phyloP scores from a whole-genome alignment of 2,113 vertebrate species.

The Sapayoa aenigma region DNA sequence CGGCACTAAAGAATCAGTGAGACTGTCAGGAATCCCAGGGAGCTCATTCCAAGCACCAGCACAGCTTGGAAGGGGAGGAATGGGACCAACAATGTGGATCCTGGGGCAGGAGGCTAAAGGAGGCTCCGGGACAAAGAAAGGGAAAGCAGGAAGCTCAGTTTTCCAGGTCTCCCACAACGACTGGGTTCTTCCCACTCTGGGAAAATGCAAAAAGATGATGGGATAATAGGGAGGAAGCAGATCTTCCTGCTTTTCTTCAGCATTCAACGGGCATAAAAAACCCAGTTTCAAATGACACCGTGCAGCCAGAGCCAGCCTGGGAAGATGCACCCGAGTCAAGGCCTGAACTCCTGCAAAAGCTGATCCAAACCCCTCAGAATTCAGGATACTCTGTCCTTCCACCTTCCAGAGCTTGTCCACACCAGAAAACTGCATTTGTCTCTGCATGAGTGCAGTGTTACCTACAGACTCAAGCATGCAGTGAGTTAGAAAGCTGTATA shows the following conservation, averaged over 20 bases:
- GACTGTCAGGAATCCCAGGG: neutral
- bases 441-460: neutral
- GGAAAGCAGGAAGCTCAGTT: neutral
- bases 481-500: too few species aligned
- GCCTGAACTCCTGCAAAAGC: neutral
- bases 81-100: neutral
- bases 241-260: conserved; percentile 27
- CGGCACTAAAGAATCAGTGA: neutral
- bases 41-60: neutral
- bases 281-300: neutral
- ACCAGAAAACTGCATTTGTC: neutral
- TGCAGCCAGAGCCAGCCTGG: neutral
- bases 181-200: neutral
- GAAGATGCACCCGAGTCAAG: neutral
- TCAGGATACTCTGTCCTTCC: neutral
- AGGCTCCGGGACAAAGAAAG: neutral
- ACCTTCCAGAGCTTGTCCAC: too few species aligned
- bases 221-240: neutral
- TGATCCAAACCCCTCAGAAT: neutral
- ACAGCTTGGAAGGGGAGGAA: neutral
- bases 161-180: neutral
- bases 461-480: neutral
- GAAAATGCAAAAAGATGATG: neutral
- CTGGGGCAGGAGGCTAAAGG: neutral
- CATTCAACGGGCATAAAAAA: neutral